Conservation (phyloP, 2,113 vertebrate species). For the Pholis gunnellus region DNA sequence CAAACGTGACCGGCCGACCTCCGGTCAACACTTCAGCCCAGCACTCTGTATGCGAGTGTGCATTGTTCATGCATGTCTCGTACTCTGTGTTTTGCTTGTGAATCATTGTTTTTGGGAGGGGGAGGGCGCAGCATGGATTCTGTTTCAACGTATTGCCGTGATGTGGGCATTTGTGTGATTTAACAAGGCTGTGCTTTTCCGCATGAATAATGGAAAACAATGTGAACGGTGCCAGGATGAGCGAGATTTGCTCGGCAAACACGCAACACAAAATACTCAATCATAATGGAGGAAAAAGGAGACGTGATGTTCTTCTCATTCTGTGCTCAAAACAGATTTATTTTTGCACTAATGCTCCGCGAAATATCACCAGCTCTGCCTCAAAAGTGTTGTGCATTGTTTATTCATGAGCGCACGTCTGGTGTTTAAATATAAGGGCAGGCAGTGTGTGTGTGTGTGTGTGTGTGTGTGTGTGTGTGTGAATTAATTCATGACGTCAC, state of each 20-base stretch:
- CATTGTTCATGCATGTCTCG: background rate
- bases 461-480: background rate
- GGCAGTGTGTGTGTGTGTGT: background rate
- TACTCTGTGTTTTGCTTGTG: background rate
- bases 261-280: slow-evolving; percentile 14
- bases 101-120: background rate
- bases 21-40: slow-evolving; percentile 11
- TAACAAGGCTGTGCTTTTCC: slow-evolving; percentile 33
- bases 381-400: background rate
- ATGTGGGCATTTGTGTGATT: slow-evolving; percentile 17
- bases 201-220: slow-evolving; percentile 60
- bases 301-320: slow-evolving; percentile 4
- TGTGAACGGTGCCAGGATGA: slow-evolving; percentile 5
- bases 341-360: background rate
- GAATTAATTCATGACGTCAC: slow-evolving; percentile 38
- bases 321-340: background rate
- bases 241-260: slow-evolving; percentile 15
- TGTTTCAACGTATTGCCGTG: slow-evolving; percentile 7
- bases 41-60: background rate
- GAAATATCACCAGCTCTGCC: slow-evolving; percentile 9
- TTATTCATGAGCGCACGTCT: slow-evolving; percentile 46
- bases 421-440: background rate
- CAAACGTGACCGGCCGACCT: slow-evolving; percentile 13
- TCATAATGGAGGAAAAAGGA: slow-evolving; percentile 9
- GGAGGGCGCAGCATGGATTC: background rate